Conservation (phyloP, 2,797 vertebrate species). For the Arctocebus calabarensis region DNA sequence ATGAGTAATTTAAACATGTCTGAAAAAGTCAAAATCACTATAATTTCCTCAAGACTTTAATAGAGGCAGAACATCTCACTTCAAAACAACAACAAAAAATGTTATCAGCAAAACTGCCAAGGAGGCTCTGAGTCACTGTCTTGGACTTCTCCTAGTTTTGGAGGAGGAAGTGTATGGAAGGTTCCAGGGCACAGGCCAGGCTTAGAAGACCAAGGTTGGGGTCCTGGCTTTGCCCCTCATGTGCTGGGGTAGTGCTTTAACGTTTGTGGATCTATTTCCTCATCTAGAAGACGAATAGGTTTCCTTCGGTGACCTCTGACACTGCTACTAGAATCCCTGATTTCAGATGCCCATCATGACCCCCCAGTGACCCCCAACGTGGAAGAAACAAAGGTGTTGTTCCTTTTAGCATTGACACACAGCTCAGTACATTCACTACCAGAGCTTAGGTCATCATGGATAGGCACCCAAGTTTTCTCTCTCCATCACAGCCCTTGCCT, state of each 20-base stretch:
- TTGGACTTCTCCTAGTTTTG: constrained; percentile 8
- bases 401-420: fast-evolving
- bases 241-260: neutral
- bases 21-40: constrained; percentile 76
- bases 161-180: neutral
- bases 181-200: neutral
- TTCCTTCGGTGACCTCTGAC: neutral
- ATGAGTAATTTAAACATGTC: constrained; percentile 76
- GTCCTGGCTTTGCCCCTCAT: neutral
- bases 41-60: constrained; percentile 81
- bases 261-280: neutral
- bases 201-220: neutral
- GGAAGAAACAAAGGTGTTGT: neutral
- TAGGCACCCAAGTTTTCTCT: neutral
- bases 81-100: constrained; percentile 69
- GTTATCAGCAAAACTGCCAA: constrained; percentile 69
- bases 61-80: constrained; percentile 68
- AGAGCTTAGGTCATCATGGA: neutral
- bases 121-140: constrained; percentile 58
- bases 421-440: neutral
- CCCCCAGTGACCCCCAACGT: fast-evolving
- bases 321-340: neutral
- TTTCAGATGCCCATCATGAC: neutral
- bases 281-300: neutral
- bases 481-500: neutral